phyloP scores from a whole-genome alignment of 2,888 invertebrate genomes.

The Timandra comae region DNA sequence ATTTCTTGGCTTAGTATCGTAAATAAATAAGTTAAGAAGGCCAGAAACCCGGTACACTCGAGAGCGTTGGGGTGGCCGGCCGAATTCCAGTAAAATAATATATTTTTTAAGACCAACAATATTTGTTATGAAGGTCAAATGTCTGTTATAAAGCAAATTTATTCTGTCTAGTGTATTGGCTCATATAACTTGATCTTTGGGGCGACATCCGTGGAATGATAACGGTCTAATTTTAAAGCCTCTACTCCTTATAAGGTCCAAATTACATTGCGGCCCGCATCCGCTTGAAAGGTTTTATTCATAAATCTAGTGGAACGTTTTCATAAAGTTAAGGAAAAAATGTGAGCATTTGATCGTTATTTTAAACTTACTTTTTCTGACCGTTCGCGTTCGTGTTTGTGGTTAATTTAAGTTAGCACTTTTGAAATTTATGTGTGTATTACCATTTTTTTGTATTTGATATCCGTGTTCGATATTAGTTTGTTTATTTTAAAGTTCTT shows the following conservation, averaged over 20 bases:
- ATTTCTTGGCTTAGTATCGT: conserved; percentile 42
- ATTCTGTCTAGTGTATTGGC: conserved; percentile 74
- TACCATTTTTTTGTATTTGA: conserved; percentile 12
- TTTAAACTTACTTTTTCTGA: conserved; percentile 39
- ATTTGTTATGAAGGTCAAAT: conserved; percentile 72
- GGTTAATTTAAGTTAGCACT: conserved; percentile 30
- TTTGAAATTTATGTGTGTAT: conserved; percentile 16
- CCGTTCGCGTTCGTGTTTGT: conserved; percentile 28
- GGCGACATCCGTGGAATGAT: conserved; percentile 71
- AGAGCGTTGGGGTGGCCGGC: conserved; percentile 40
- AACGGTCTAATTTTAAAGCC: conserved; percentile 71
- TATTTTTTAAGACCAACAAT: conserved; percentile 62
- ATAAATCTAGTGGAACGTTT: conserved; percentile 72
- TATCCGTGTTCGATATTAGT: conserved; percentile 12
- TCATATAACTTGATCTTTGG: conserved; percentile 69
- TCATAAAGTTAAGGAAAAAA: conserved; percentile 67
- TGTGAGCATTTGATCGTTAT: conserved; percentile 49
- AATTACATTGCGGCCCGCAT: conserved; percentile 68
- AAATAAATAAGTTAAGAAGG: conserved; percentile 46
- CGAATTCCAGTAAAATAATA: conserved; percentile 50
- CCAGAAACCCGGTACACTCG: conserved; percentile 33
- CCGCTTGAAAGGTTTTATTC: conserved; percentile 74
- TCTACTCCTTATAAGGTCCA: conserved; percentile 59
- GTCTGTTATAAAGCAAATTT: conserved; percentile 71
- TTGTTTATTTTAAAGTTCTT: conserved; percentile 10